Evolutionary conservation across 2,113 vertebrate species (phyloP).

Genomic region (Athene cunicularia): DNA sequence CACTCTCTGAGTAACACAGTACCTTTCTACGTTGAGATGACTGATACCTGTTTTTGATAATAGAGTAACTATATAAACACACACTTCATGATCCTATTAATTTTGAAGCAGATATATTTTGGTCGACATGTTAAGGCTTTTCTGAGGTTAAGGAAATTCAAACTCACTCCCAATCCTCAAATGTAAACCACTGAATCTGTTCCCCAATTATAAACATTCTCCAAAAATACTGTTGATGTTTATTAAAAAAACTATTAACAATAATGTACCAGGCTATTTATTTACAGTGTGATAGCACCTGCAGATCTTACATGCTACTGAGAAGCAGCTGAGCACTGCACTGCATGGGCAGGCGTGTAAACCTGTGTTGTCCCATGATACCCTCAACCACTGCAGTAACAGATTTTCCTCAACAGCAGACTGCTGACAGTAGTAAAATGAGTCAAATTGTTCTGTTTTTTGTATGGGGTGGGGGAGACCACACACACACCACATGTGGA

Average conservation of each 20-base stretch:
- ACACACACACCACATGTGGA: neutral
- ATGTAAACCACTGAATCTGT: neutral
- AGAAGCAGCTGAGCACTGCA: neutral
- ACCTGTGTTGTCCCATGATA: neutral
- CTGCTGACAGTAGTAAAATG: neutral
- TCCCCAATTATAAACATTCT: neutral
- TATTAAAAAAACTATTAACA: neutral
- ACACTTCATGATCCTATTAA: accelerated
- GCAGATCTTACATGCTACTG: neutral
- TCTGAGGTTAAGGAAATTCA: neutral
- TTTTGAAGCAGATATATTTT: neutral
- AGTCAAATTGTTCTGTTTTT: neutral
- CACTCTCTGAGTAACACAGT: neutral
- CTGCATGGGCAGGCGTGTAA: neutral
- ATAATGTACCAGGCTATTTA: neutral
- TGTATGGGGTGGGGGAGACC: neutral
- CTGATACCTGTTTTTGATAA: neutral
- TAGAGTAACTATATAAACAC: neutral
- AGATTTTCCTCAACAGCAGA: neutral
- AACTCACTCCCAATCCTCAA: neutral
- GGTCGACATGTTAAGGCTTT: neutral
- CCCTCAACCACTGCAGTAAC: neutral
- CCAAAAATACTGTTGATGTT: neutral
- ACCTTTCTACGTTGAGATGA: neutral
- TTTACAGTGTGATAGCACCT: neutral